Evolutionary conservation across 2,797 vertebrate genomes (phyloP).

Genomic region (Mormyrops attenuatus): DNA sequence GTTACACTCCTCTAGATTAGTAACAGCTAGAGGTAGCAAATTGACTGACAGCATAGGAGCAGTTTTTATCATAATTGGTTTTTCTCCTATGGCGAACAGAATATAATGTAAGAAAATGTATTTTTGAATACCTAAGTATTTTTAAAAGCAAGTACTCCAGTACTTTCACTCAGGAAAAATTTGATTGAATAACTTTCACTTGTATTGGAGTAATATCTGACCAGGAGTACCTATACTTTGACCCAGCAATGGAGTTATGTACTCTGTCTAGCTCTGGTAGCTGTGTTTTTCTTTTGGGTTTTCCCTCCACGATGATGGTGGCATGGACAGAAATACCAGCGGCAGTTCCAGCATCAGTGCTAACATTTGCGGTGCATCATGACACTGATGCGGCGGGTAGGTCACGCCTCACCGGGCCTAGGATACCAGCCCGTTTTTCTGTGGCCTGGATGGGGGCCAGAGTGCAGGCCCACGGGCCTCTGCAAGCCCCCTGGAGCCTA

Average conservation of each 20-base stretch:
- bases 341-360: neutral
- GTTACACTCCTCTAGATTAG: neutral
- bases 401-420: constrained; percentile 22
- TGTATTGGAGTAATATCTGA: neutral
- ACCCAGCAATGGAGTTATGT: neutral
- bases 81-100: neutral
- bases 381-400: neutral
- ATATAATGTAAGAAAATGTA: neutral
- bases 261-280: neutral
- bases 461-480: constrained; percentile 27
- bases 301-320: neutral
- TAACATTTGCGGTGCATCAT: neutral
- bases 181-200: neutral
- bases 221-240: neutral
- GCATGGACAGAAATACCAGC: neutral
- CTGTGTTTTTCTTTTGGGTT: neutral
- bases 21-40: neutral
- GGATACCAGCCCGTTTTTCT: constrained; percentile 34
- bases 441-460: constrained; percentile 47
- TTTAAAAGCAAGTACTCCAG: neutral
- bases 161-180: neutral
- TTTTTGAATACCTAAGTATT: neutral
- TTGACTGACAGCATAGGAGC: neutral
- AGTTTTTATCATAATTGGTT: too few species aligned
- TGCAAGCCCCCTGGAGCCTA: constrained; percentile 41